Conservation (phyloP, 1,140 invertebrate genomes). For the Drosophila sproati region DNA sequence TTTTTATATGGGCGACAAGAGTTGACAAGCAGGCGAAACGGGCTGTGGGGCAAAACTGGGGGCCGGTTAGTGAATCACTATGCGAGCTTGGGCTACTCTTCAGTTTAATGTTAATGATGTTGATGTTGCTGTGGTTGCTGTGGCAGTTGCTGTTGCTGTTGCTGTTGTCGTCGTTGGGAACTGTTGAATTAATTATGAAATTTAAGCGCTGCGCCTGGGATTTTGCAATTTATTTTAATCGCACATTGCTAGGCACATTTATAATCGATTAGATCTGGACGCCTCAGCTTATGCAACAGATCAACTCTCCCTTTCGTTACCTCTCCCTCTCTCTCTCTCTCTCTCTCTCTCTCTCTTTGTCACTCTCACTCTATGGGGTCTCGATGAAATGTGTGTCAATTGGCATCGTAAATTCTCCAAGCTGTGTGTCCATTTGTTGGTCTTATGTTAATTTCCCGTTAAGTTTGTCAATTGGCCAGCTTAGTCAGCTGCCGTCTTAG, state of each 20-base stretch:
- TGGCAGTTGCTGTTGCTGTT: conserved; percentile 8
- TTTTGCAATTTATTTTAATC: conserved; percentile 83
- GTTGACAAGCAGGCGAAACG: conserved; percentile 66
- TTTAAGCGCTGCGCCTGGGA: conserved; percentile 64
- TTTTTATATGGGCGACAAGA: conserved; percentile 63
- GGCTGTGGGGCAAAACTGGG: conserved; percentile 19
- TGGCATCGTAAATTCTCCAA: conserved; percentile 26
- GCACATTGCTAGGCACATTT: conserved; percentile 78
- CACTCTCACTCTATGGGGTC: conserved; percentile 4
- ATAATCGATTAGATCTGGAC: conserved; percentile 73
- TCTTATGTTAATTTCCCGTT: conserved; percentile 59
- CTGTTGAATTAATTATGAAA: conserved; percentile 83
- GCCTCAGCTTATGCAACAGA: conserved; percentile 37
- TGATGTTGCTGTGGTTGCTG: conserved; percentile 13
- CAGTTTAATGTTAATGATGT: conserved; percentile 12
- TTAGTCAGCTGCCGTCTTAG: conserved; percentile 33
- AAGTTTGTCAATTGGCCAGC: neutral
- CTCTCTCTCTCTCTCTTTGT: neutral
- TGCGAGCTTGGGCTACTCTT: conserved; percentile 28
- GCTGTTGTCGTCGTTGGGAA: conserved; percentile 30
- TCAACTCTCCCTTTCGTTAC: no score
- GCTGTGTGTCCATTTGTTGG: conserved; percentile 31
- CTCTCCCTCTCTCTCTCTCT: conserved; percentile 5
- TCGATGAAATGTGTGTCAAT: conserved; percentile 67
- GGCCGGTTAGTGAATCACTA: conserved; percentile 75